Base-by-base conservation (phyloP, 2,888 invertebrate species). In the Coelopa pilipes region DNA sequence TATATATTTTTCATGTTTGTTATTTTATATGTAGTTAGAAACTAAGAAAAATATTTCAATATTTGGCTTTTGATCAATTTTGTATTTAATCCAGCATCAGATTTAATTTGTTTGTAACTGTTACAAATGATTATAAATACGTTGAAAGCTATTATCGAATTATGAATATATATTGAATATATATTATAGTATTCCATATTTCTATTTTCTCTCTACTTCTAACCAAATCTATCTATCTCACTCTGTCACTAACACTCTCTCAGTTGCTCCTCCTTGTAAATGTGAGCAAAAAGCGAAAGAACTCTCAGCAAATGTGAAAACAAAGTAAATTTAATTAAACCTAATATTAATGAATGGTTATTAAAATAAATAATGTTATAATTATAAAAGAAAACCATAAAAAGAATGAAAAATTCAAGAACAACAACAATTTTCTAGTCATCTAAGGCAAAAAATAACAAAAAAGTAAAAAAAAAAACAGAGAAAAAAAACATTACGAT, bases 381-480 rank as follows among this genome's bases (percentile, higher is more conserved):
- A 19, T 53, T 21, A 17, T 62, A 19, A 34, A 75, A 67, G 12
- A 73, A 68, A 70, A 77, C 74, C 74, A 67, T 46, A 62, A 50
- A 75, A 69, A 59, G 34, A 34, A 34, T 34, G 7, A 24, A 70
- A 59, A 70, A 74, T 59, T 55, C 62, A 73, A 73, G 12, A 66
- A 50, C 55, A 70, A 12, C 50, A 74, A 72, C 70, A 73, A 76
- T 74, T 65, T 74, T 70, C n/a, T 70, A 73, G 69, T 57, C 63
- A 75, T 71, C 2, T 24, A 62, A 72, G 66, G 46, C 62, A 70
- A 65, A 74, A 72, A 65, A 76, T 60, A 76, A 74, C 73, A 76
- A 72, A 73, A 68, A 74, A 66, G 53, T 63, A 70, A 69, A 72
- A 62, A 69, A 67, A 57, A 59, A 65, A 50, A 66, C 57, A 70